Evolutionary conservation across 2,797 vertebrate genomes (phyloP), one percentile per base, ranked within the genome.

Genomic region (Micromesistius poutassou): DNA sequence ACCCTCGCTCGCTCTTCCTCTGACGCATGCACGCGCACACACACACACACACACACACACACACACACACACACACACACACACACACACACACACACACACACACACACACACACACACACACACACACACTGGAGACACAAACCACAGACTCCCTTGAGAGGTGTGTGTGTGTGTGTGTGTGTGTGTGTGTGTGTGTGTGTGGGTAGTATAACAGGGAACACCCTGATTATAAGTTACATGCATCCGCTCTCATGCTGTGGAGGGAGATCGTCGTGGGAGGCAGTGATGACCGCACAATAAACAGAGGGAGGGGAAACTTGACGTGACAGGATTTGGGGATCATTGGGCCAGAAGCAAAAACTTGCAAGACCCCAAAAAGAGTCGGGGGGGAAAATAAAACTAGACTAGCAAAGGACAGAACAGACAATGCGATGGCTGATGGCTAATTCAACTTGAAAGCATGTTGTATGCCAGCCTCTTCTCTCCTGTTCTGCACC

Each of bases 1-100:
- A 87, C 76, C 76, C 78, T 88, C 81, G 81, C 83, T 7, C 14
- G 12, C 76, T 87, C 81, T 83, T 79, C 79, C 46, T 16, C 46
- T 16, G 12, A 55, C 68, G 71, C 73, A 36, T 28, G 74, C 66
- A 72, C 68, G 3, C 46, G 12, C 19, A 55, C 4, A 55, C 46
- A 55, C 46, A 55, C 2, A 19, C 46, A 50, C 46, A 22, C 46
- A 55, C 46, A 55, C 46, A 19, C 46, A 50, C 46, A 22, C 46
- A 55, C 46, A 55, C 46, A 19, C 46, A 50, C 46, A 22, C 46
- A 55, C 46, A 55, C 46, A n/a, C 66, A 72, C 68, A 1, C 46
- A 4, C 19, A 55, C 4, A 55, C 46, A 55, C 46, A 55, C 2
- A n/a, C 66, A 72, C 68, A 1, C 46, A 4, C 19, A 55, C 4